These are phyloP conservation scores for Nerophis lumbriciformis DNA, from an alignment of 2,113 vertebrate genomes.

Conservation along the genomic window DNA sequence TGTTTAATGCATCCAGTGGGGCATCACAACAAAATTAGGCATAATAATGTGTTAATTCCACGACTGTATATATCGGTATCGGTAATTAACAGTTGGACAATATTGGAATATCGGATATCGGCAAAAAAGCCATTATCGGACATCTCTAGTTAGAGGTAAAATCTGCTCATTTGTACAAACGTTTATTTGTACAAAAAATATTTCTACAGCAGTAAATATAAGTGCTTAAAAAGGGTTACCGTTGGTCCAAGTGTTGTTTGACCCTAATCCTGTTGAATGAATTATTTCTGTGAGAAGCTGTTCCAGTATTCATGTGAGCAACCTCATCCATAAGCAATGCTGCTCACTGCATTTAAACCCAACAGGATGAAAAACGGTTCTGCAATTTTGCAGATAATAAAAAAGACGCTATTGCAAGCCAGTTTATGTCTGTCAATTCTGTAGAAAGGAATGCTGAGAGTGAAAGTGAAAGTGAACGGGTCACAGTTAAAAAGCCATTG, in stretches of 20 bases:
- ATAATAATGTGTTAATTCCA: too few relatives aligned
- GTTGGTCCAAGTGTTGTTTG: conserved; percentile 1
- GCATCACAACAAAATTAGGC: too few relatives aligned
- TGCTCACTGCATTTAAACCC: conserved; percentile 7
- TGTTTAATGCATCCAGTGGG: too few relatives aligned
- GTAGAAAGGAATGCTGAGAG: not conserved
- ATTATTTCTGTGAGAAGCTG: conserved; percentile 13
- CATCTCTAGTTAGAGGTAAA: not conserved
- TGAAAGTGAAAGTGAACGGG: not conserved
- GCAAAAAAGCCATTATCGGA: too few relatives aligned
- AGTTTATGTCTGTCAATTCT: not conserved
- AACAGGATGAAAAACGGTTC: not conserved
- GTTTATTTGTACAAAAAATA: not conserved
- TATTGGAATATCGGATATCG: too few relatives aligned
- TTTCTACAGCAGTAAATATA: conserved; percentile 2
- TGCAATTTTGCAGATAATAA: not conserved
- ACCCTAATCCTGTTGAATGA: conserved; percentile 14
- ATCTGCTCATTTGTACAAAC: conserved; percentile 1
- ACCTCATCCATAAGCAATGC: conserved; percentile 19
- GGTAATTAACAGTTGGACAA: too few relatives aligned
- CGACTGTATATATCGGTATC: too few relatives aligned
- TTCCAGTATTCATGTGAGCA: conserved; percentile 31
- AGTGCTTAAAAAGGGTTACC: conserved; percentile 1
- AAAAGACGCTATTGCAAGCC: conserved; percentile 3
- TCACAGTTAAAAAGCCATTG: conserved; percentile 39